Base-by-base conservation (phyloP, 1,140 invertebrate species). In the Maniola jurtina region DNA sequence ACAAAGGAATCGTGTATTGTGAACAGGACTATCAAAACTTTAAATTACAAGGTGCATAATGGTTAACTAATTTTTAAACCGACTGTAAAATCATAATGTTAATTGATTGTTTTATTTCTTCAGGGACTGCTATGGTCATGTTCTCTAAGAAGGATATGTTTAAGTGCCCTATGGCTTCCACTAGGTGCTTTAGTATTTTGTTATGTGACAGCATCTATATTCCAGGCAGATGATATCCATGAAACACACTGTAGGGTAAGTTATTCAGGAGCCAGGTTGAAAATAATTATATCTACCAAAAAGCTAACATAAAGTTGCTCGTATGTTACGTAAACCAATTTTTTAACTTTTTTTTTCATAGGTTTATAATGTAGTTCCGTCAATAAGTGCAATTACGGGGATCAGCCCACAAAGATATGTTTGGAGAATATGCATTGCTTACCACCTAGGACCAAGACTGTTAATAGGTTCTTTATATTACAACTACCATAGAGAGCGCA, bases 361-460 rank as follows among this genome's bases (percentile, higher is more conserved):
- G 96, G 96, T 97, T 67, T 97, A 96, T 85, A 97, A 98, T 91
- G 94, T 97, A 89, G 94, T 97, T 81, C 96, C 96, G 77, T 97
- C 96, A 76, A 97, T 98, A 92, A 97, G 96, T 93, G 96, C 97
- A 67, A 96, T 97, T 85, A 97, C 96, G 65, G 96, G 96, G 25
- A 95, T 98, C 77, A 96, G 96, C 76, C 97, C 97, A 40, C 96
- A 98, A 89, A 93, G 95, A 76, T 98, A 98, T 91, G 92, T 98
- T 72, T 98, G 97, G 97, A 93, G 97, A 76, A 95, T 97, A 75
- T 96, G 96, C 83, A 95, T 98, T 76, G 97, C 96, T 48, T 93
- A 98, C 70, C 97, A 98, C 83, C 94, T 97, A 83, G 95, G 96
- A 78, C 97, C 97, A 80, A 94, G 97, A 74, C 93, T 98, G 71